phyloP scores from a whole-genome alignment of 1,140 invertebrate species.

The Lordiphosa stackelbergi region DNA sequence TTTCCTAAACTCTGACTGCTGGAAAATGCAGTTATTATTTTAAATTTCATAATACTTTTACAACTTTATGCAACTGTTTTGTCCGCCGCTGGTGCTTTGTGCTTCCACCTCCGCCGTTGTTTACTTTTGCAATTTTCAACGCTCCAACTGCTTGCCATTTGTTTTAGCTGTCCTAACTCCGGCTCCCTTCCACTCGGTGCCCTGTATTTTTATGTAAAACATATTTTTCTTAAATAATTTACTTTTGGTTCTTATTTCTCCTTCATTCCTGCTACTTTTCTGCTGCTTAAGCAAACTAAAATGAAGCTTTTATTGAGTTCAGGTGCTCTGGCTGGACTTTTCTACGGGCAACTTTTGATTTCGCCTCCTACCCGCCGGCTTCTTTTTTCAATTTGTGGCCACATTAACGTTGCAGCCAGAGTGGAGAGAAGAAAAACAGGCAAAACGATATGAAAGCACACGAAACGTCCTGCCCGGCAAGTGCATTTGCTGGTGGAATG shows the following conservation, averaged over 20 bases:
- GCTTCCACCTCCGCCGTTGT: conserved; percentile 33
- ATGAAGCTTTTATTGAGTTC: conserved; percentile 75
- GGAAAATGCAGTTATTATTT: conserved; percentile 72
- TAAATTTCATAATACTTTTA: conserved; percentile 75
- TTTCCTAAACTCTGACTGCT: conserved; percentile 33
- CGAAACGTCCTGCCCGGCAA: conserved; percentile 49
- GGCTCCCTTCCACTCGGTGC: not conserved
- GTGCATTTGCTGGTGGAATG: conserved; percentile 17
- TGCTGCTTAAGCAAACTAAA: conserved; percentile 72
- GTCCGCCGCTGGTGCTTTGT: conserved; percentile 35
- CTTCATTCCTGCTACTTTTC: conserved; percentile 51
- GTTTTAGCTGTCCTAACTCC: conserved; percentile 50
- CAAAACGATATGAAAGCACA: conserved; percentile 65
- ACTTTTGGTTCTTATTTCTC: conserved; percentile 56
- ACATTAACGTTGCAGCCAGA: conserved; percentile 62
- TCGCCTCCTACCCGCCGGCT: conserved; percentile 39
- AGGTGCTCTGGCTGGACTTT: conserved; percentile 42
- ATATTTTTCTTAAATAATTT: conserved; percentile 76
- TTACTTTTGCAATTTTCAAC: conserved; percentile 73
- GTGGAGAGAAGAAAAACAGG: not conserved
- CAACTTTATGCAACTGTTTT: conserved; percentile 71
- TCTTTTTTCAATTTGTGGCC: conserved; percentile 73
- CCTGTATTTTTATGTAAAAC: conserved; percentile 71
- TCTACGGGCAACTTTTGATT: conserved; percentile 46
- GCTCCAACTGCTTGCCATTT: conserved; percentile 72